These are phyloP conservation scores for Ptilonorhynchus violaceus DNA, from an alignment of 2,113 vertebrate genomes.

Conservation along the genomic window DNA sequence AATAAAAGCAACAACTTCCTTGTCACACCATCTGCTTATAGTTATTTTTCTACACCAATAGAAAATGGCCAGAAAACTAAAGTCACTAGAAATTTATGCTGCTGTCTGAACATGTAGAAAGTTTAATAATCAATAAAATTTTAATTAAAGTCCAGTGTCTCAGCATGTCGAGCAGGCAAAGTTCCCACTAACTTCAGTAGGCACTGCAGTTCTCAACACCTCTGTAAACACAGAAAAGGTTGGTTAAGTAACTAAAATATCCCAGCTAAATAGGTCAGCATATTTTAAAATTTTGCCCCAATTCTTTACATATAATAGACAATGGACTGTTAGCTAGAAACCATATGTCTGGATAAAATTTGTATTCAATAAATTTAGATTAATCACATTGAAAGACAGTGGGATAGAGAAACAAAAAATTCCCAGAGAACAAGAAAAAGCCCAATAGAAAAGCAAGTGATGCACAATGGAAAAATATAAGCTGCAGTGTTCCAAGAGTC, in stretches of 20 bases:
- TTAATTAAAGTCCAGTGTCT: not conserved
- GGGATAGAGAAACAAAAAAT: not conserved
- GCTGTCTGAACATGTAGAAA: not conserved
- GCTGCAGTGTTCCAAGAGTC: not conserved
- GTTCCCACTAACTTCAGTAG: not conserved
- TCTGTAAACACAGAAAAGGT: not conserved
- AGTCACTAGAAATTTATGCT: not conserved
- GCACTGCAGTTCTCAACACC: not conserved
- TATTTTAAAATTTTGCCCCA: not conserved
- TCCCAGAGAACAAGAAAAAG: not conserved
- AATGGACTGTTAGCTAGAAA: not conserved
- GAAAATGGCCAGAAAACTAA: not conserved
- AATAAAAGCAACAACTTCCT: not conserved
- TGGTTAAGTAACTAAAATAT: not conserved
- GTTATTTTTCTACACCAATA: not conserved
- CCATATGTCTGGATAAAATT: not conserved
- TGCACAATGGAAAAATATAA: not conserved
- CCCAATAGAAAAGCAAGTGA: not conserved
- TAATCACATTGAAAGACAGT: not conserved
- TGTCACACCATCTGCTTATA: not conserved
- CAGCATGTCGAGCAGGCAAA: not conserved
- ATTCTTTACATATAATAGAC: not conserved
- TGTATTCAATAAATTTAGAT: not conserved
- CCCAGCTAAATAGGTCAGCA: not conserved
- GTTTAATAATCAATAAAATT: not conserved